Conservation (phyloP, 2,797 vertebrate species). For the Siniperca undulata region DNA sequence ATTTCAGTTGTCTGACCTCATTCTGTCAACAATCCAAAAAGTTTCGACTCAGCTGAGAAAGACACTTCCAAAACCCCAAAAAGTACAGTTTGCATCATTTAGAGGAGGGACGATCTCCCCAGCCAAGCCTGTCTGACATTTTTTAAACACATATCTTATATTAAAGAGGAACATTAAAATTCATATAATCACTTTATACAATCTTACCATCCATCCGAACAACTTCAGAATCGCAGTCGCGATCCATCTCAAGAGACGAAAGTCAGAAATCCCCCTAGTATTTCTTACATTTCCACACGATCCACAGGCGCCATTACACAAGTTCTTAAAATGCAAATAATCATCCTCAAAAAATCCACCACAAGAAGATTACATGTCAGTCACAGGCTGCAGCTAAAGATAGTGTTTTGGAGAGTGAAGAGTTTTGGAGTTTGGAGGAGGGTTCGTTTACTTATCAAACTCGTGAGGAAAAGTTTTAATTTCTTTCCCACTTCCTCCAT, state of each 20-base stretch:
- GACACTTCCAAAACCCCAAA: neutral
- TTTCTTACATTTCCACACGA: neutral
- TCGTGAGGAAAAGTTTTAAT: slow-evolving; percentile 1
- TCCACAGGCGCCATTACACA: neutral
- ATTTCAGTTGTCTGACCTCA: slow-evolving; percentile 46
- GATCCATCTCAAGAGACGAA: no score
- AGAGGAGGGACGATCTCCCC: neutral
- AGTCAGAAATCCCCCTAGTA: slow-evolving; percentile 3
- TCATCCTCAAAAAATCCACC: neutral
- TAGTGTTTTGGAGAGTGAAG: neutral
- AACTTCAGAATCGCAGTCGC: neutral
- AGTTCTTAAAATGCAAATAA: slow-evolving; percentile 29
- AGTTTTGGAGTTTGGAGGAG: neutral
- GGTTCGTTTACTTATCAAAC: slow-evolving; percentile 1
- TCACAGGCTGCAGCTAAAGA: slow-evolving; percentile 4
- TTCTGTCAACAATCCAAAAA: slow-evolving; percentile 46
- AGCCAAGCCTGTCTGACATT: neutral
- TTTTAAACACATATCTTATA: neutral
- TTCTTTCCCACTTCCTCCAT: slow-evolving; percentile 4
- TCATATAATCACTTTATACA: neutral
- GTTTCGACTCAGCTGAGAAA: slow-evolving; percentile 29
- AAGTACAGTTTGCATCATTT: slow-evolving; percentile 1
- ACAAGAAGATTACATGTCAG: neutral
- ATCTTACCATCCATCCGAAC: neutral
- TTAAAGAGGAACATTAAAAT: neutral